phyloP scores from a whole-genome alignment of 2,888 invertebrate genomes.

The Tachina fera region DNA sequence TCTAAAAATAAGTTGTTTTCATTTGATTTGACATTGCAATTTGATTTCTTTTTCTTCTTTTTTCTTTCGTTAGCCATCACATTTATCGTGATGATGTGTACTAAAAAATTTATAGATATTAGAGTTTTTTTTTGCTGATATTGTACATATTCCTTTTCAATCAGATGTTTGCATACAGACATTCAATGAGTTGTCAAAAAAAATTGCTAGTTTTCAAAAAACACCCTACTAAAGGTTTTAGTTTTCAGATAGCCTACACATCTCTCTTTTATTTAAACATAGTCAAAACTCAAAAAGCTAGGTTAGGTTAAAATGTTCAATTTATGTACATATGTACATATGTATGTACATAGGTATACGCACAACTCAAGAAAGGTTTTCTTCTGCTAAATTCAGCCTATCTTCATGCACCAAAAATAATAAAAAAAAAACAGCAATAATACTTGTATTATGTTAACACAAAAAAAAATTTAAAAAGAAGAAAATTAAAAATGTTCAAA shows the following conservation, averaged over 20 bases:
- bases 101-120: slow-evolving; percentile 56
- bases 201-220: background rate
- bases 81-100: slow-evolving; percentile 46
- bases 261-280: no score
- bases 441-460: no score
- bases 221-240: background rate
- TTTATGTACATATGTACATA: no score
- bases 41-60: slow-evolving; percentile 28
- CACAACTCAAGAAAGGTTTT: no score
- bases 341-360: no score
- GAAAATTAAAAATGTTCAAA: no score
- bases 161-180: slow-evolving; percentile 29
- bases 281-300: no score
- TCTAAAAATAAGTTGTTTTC: slow-evolving; percentile 58
- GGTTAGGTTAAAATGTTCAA: no score
- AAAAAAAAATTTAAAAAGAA: no score
- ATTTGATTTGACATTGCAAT: slow-evolving; percentile 59
- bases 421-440: no score
- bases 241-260: background rate
- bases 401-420: no score
- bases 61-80: slow-evolving; percentile 37
- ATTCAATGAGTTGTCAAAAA: slow-evolving; percentile 40
- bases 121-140: slow-evolving; percentile 9
- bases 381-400: no score
- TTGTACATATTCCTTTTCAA: slow-evolving; percentile 9